Evolutionary conservation across 2,797 vertebrate species (phyloP), one percentile per base, ranked within the genome.

Genomic region (Sternotherus odoratus): DNA sequence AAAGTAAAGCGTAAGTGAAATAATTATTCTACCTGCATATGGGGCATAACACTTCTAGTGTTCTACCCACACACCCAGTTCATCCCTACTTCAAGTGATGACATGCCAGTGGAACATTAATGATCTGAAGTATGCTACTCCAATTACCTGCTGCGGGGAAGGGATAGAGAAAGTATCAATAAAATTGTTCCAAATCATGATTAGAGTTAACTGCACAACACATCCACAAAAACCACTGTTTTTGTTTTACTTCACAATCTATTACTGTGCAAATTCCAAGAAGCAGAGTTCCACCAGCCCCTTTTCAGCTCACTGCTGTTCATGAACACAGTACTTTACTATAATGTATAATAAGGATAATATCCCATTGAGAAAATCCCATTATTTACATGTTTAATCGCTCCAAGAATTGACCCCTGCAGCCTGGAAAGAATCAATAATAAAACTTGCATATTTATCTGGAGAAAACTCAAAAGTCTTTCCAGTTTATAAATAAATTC

Each of bases 391-490:
- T 53, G 90, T 92, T 82, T 95, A 86, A 91, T 94, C 26, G 79
- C 85, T 53, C 79, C 39, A 69, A 82, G 91, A 95, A 90, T 6
- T 92, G 85, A 83, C 53, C 79, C 33, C 86, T 82, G 72, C n/a
- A 92, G 81, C 28, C 26, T 79, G 48, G 50, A 69, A 23, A 57
- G 12, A 66, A 81, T 85, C 48, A 57, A 17, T 21, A 69, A 16
- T 36, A 79, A 49, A 17, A 24, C 51, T 60, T 7, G 13, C 19
- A 60, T 21, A 26, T 87, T 89, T 81, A 83, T n/a, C 46, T 57
- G 12, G 63, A 82, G 26, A 97, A 95, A 72, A 72, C 75, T 94
- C 28, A 83, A 74, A 92, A 92, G 30, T 26, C 83, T 86, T 85
- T 89, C 72, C 63, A 66, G 12, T 84, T 69, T 15, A 79, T 77